phyloP scores from a whole-genome alignment of 1,140 invertebrate species.

The Drosophila trapezifrons region DNA sequence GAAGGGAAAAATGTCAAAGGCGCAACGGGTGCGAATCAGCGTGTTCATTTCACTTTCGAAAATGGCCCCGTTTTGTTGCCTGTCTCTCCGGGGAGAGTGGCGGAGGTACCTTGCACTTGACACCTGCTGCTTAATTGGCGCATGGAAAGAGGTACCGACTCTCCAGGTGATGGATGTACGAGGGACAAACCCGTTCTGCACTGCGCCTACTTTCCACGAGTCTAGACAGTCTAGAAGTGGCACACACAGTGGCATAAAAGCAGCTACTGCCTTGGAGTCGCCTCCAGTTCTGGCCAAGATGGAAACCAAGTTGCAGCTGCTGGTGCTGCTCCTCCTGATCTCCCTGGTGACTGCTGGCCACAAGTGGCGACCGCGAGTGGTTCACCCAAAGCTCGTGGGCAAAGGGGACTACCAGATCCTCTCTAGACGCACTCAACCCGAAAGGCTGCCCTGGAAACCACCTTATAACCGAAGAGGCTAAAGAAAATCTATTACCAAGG shows the following conservation, averaged over 20 bases:
- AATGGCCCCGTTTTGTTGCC: conserved; percentile 21
- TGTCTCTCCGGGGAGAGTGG: background rate
- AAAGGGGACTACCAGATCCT: conserved; percentile 55
- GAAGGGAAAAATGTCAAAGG: conserved; percentile 15
- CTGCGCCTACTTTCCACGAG: conserved; percentile 50
- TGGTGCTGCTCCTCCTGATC: conserved; percentile 15
- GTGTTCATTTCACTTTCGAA: conserved; percentile 43
- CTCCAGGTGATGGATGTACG: conserved; percentile 10
- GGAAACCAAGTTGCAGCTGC: conserved; percentile 32
- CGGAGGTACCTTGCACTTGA: conserved; percentile 36
- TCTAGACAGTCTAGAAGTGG: conserved; percentile 49
- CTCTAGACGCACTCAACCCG: conserved; percentile 15
- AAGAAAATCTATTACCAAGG: conserved; percentile 2
- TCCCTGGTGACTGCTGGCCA: conserved; percentile 4
- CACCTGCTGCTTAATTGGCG: conserved; percentile 47
- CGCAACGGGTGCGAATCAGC: conserved; percentile 23
- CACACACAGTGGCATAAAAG: conserved; percentile 56
- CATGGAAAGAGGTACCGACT: conserved; percentile 16
- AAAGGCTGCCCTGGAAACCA: background rate
- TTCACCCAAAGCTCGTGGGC: conserved; percentile 32
- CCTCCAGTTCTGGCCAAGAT: conserved; percentile 63
- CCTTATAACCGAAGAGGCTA: conserved; percentile 34
- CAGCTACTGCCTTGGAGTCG: background rate
- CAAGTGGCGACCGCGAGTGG: conserved; percentile 28
- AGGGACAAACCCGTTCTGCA: conserved; percentile 27